Conservation (phyloP, 1,140 invertebrate species). For the Drosophila paulistorum region DNA sequence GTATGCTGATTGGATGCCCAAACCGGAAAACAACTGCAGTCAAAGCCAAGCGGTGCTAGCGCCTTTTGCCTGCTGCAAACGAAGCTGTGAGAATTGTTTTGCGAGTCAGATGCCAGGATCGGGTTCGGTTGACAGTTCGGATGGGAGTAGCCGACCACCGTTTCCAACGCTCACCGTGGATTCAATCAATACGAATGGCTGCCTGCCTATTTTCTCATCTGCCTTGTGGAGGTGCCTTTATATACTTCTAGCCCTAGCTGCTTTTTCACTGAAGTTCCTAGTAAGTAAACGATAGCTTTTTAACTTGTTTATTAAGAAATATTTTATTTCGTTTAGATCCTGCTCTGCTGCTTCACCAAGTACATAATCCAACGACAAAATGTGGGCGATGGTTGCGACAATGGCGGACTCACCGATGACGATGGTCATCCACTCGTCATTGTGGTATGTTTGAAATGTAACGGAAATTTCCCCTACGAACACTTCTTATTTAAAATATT, state of each 20-base stretch:
- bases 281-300: conserved; percentile 34
- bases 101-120: conserved; percentile 28
- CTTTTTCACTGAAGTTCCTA: conserved; percentile 60
- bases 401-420: conserved; percentile 57
- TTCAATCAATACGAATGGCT: conserved; percentile 61
- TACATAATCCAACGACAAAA: conserved; percentile 62
- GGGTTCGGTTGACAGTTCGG: not conserved
- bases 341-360: conserved; percentile 66
- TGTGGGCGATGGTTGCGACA: conserved; percentile 47
- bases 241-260: conserved; percentile 45
- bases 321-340: conserved; percentile 37
- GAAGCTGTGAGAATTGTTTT: conserved; percentile 22
- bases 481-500: not conserved
- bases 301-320: not conserved
- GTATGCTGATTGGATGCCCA: conserved; percentile 73
- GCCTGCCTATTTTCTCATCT: conserved; percentile 46
- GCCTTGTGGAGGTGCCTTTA: conserved; percentile 55
- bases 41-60: conserved; percentile 39
- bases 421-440: conserved; percentile 65
- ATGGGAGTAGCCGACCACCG: conserved; percentile 4
- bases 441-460: conserved; percentile 43
- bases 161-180: conserved; percentile 51
- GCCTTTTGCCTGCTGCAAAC: conserved; percentile 70
- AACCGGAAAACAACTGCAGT: not conserved
- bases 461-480: too few relatives aligned